Evolutionary conservation across 1,140 invertebrate species (phyloP).

Genomic region (Eurosta solidaginis): DNA sequence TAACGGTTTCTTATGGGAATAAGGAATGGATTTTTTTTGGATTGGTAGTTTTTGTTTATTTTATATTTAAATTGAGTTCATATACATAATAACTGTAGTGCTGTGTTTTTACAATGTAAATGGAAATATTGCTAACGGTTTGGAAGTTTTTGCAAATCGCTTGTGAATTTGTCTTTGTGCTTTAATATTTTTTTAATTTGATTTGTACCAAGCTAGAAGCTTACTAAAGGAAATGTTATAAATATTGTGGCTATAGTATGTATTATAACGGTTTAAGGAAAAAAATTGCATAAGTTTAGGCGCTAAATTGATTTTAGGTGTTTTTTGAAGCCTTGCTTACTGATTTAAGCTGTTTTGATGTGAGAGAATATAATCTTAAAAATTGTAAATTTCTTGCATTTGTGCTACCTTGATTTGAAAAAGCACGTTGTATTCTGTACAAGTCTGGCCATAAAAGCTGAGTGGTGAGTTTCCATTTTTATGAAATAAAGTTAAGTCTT

Average conservation of each 20-base stretch:
- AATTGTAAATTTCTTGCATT: neutral
- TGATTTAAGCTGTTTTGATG: too few relatives aligned
- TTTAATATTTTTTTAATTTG: neutral
- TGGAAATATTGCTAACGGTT: slow-evolving; percentile 3
- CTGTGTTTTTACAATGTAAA: slow-evolving; percentile 2
- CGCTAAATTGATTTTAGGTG: neutral
- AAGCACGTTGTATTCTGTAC: too few relatives aligned
- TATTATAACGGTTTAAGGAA: neutral
- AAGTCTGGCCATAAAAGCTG: neutral
- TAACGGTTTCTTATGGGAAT: neutral
- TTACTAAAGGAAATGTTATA: neutral
- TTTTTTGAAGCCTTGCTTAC: neutral
- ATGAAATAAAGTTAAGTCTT: too few relatives aligned
- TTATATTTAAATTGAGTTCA: neutral
- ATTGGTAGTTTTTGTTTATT: neutral
- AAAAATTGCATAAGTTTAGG: neutral
- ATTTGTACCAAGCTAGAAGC: neutral
- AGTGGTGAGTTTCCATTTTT: too few relatives aligned
- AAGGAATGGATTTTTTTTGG: neutral
- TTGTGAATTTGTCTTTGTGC: neutral
- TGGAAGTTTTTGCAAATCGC: neutral
- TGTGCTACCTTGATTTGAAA: neutral
- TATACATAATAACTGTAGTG: neutral
- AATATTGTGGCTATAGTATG: neutral
- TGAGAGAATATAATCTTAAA: too few relatives aligned